Percentiles rank a stretch among this genome's conserved stretches.
These are phyloP conservation scores for Egretta garzetta DNA, from an alignment of 2,113 vertebrate species.

Conservation along the genomic window DNA sequence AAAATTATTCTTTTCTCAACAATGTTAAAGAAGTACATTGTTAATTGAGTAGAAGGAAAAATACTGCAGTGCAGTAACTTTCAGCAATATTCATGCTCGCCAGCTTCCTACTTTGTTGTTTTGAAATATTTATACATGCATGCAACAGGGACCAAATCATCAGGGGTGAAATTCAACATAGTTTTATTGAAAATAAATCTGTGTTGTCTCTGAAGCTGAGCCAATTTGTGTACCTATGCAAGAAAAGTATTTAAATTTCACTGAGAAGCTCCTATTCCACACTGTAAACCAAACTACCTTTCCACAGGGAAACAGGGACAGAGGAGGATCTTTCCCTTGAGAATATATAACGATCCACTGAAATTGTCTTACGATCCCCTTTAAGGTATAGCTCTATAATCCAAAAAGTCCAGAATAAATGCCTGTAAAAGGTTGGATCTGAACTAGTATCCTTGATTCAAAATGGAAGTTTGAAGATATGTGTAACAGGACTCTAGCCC, in stretches of 20 bases:
- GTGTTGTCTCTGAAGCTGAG: background rate
- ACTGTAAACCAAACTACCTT: background rate
- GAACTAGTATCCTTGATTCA: background rate
- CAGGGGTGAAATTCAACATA: background rate
- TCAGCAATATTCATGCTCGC: conserved; percentile 18
- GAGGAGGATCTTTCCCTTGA: background rate
- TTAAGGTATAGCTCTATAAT: background rate
- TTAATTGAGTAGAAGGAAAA: conserved; percentile 43
- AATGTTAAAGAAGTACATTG: conserved; percentile 47
- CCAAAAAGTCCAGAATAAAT: background rate
- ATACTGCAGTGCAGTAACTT: conserved; percentile 41
- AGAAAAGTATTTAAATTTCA: background rate
- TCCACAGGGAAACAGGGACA: background rate
- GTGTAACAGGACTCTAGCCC: background rate
- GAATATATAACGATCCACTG: background rate
- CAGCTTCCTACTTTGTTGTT: background rate
- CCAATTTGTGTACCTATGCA: accelerated
- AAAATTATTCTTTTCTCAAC: conserved; percentile 52
- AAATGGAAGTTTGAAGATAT: background rate
- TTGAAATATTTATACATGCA: background rate
- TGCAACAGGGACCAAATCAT: background rate
- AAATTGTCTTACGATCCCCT: background rate
- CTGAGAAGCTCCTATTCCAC: background rate
- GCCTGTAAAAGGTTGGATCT: background rate
- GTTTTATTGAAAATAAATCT: background rate